phyloP scores from a whole-genome alignment of 1,140 invertebrate genomes.

The Marisa cornuarietis region DNA sequence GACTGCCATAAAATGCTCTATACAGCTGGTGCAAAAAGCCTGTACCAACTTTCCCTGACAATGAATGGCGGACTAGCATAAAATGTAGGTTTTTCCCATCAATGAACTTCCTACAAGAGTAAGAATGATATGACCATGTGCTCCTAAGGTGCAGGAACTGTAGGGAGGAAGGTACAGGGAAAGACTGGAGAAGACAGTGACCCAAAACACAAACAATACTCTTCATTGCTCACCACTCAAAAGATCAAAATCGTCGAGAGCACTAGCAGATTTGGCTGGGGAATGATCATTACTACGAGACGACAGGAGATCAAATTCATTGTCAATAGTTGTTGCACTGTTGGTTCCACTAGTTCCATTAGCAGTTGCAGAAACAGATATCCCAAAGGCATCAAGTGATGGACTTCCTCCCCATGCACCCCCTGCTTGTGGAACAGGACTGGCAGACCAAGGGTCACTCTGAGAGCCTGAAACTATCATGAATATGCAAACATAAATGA shows the following conservation, averaged over 20 bases:
- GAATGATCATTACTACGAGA: slow-evolving; percentile 43
- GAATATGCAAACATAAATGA: background rate
- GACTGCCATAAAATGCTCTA: background rate
- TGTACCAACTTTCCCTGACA: no score
- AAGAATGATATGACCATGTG: no score
- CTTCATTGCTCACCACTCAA: slow-evolving; percentile 5
- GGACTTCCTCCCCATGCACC: slow-evolving; percentile 13
- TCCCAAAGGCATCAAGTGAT: slow-evolving; percentile 31
- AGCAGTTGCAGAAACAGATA: slow-evolving; percentile 30
- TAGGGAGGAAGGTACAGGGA: no score
- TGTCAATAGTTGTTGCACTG: slow-evolving; percentile 45
- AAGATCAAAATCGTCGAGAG: slow-evolving; percentile 31
- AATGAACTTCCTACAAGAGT: no score
- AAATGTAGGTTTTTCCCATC: no score
- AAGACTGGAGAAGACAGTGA: no score
- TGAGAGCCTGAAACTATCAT: slow-evolving; percentile 13
- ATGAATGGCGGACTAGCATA: no score
- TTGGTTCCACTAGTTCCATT: slow-evolving; percentile 39
- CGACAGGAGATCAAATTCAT: slow-evolving; percentile 58
- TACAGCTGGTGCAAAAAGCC: no score
- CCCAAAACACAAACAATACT: background rate
- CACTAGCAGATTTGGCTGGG: slow-evolving; percentile 37
- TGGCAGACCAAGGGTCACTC: slow-evolving; percentile 30
- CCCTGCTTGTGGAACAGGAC: slow-evolving; percentile 20
- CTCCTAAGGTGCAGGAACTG: no score